A percentile compares a stretch with the other conserved stretches of the same genome.
phyloP scores from a whole-genome alignment of 2,888 invertebrate species.

The Octonoba sinensis region DNA sequence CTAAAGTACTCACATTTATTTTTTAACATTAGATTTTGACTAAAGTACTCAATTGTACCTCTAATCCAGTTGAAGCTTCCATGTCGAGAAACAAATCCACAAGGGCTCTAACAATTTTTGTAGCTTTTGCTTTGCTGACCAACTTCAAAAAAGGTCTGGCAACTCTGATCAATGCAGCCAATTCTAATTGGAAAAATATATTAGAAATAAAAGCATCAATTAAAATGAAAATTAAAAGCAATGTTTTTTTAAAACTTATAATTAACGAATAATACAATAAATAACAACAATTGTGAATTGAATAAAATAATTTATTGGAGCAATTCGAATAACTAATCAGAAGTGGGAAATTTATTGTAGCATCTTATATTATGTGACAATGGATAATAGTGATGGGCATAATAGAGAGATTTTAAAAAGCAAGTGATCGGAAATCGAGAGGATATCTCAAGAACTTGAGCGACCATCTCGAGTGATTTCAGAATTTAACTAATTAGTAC shows the following conservation, averaged over 20 bases:
- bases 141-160: slow-evolving; percentile 94
- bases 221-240: background rate
- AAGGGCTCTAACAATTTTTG: slow-evolving; percentile 94
- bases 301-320: too few relatives aligned
- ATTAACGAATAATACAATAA: too few relatives aligned
- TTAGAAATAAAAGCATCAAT: too few relatives aligned
- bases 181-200: slow-evolving; percentile 69
- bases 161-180: slow-evolving; percentile 85
- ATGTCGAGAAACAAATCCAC: slow-evolving; percentile 98
- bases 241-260: background rate
- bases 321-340: too few relatives aligned
- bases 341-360: background rate
- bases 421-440: background rate
- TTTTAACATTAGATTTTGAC: too few relatives aligned
- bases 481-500: too few relatives aligned
- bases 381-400: too few relatives aligned
- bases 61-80: slow-evolving; percentile 95
- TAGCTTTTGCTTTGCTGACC: slow-evolving; percentile 99
- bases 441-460: too few relatives aligned
- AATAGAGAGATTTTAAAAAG: background rate
- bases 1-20: background rate
- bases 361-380: too few relatives aligned
- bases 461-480: too few relatives aligned
- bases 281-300: too few relatives aligned
- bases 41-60: slow-evolving; percentile 73